Evolutionary conservation across 2,797 vertebrate genomes (phyloP), one percentile per base, ranked within the genome.

Genomic region (Liasis olivaceus): DNA sequence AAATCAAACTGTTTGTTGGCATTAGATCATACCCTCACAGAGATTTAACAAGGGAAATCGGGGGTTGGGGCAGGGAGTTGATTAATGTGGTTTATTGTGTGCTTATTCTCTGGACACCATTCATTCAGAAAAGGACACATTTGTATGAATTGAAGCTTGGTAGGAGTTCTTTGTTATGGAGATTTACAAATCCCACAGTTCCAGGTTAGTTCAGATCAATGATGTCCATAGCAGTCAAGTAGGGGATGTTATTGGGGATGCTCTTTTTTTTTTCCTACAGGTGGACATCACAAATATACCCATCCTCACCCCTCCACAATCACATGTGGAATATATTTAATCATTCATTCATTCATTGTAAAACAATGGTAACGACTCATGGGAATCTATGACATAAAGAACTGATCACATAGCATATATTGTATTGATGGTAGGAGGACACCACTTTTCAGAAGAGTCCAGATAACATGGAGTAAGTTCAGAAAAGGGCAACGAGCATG

Each of bases 101-200:
- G 42, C 91, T 95, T 96, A 66, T 93, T 94, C 64, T 93, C 63
- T 92, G 20, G 58, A 62, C 91, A 92, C 93, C 87, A 90, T 94
- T 91, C 89, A 91, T 92, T 81, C 91, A 81, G 60, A 92, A 88
- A 88, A 56, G 86, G 66, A 88, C 86, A 77, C 58, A 88, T n/a
- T n/a, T 88, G 36, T 59, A 31, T 81, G 85, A 88, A 88, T 88
- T 81, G 36, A 63, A 42, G 28, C 20, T 88, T 88, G 87, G 91
- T 58, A 31, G 42, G 66, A n/a, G 86, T 24, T 54, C 20, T 31
- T 1, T n/a, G 42, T 77, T 47, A 77, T 60, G 42, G 36, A 72
- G 51, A 60, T 87, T 91, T 77, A 88, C 36, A 72, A 51, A 47
- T 66, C 36, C 31, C 66, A 91, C 58, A 56, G 9, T 51, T n/a